Percentiles rank a stretch among this genome's conserved stretches.
phyloP scores from a whole-genome alignment of 2,113 vertebrate genomes.

The Xyrauchen texanus region DNA sequence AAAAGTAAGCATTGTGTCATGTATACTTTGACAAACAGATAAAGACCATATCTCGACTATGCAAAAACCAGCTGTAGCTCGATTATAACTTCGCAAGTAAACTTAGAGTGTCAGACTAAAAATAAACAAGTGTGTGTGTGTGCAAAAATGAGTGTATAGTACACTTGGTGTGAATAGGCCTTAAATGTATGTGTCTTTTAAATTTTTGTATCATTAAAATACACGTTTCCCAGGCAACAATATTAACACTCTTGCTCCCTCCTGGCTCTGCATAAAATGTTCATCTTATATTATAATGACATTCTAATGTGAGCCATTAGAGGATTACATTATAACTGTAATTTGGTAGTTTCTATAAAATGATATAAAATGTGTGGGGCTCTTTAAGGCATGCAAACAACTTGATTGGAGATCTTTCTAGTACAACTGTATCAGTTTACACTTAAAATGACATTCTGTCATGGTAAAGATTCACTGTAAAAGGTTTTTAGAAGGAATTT shows the following conservation, averaged over 20 bases:
- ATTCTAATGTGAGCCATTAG: not conserved
- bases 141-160: no score
- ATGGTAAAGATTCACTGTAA: not conserved
- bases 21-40: no score
- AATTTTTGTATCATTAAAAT: not conserved
- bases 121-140: no score
- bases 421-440: not conserved
- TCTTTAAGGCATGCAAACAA: not conserved
- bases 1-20: no score
- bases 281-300: conserved; percentile 11
- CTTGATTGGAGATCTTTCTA: not conserved
- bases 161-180: no score
- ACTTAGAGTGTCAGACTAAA: no score
- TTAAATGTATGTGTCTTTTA: not conserved
- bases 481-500: not conserved
- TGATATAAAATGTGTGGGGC: not conserved
- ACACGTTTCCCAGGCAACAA: not conserved
- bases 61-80: no score
- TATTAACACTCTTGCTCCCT: not conserved
- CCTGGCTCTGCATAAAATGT: not conserved
- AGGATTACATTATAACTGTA: not conserved
- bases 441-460: not conserved
- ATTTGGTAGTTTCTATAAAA: not conserved
- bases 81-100: no score
- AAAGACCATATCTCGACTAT: no score